Base-by-base conservation (phyloP, 2,797 vertebrate species). In the Mareca strepera region DNA sequence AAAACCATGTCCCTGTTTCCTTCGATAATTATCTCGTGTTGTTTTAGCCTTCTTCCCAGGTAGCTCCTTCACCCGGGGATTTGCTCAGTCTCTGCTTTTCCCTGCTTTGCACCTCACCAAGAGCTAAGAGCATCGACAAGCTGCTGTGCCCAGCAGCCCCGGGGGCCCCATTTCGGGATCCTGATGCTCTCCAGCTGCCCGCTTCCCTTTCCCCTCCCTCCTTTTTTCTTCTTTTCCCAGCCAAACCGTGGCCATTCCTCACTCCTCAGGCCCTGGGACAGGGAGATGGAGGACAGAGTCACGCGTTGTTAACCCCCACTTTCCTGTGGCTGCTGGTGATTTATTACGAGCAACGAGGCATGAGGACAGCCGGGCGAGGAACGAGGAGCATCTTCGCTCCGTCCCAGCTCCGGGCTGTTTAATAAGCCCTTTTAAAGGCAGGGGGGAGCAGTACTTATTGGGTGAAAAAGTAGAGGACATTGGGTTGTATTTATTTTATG, bases 201-300 rank as follows among this genome's bases (percentile, higher is more conserved):
- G 4, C 6, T 14, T 5, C 37, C 68, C 23, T 9, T 37, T 11
- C 25, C 23, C 5, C 23, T 25, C 23, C 37, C 44, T 4, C 31
- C 22, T 1, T 6, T 3, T 6, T 6, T 4, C n/a, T 12, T 8
- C 26, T 48, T 73, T 77, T 33, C 35, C 67, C 48, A 37, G 50
- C 41, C 77, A 3, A 11, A n/a, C 35, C 16, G 2, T 2, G n/a
- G 3, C 84, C 90, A 55, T 75, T 44, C 25, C 91, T 95, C 92
- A 75, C n/a, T 73, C 29, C 62, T n/a, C 12, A 8, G 62, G 5
- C 56, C 37, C 23, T 12, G 3, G 77, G 88, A 76, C 90, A 92
- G 88, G 86, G 92, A 96, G 94, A 93, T 90, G 88, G 94, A 95
- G 92, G 86, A 82, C 0, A 4, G 70, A 93, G 95, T 93, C 92